Conservation (phyloP, 2,797 vertebrate genomes). For the Mustela erminea region DNA sequence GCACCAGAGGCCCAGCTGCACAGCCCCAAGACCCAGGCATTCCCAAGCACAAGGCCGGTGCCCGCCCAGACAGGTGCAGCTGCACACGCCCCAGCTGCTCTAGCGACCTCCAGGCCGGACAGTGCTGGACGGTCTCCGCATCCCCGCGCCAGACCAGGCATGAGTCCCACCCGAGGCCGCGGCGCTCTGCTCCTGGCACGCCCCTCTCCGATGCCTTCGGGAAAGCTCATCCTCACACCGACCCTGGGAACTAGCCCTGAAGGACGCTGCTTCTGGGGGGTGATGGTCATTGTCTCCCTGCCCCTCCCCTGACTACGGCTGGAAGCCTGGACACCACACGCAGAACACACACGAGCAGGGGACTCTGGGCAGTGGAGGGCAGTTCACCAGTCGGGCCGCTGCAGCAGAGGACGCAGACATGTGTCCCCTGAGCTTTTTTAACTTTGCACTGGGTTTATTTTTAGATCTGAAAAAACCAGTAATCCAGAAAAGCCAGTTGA, state of each 20-base stretch:
- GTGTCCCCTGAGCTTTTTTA: background rate
- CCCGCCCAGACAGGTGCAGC: background rate
- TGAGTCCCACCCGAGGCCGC: fast-evolving
- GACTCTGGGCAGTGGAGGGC: fast-evolving
- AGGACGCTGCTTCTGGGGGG: background rate
- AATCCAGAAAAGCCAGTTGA: background rate
- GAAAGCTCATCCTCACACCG: background rate
- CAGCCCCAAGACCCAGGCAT: no score
- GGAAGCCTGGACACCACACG: no score
- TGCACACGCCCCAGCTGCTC: background rate
- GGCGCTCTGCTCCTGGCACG: background rate
- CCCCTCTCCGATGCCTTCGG: background rate
- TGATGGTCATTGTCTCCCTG: fast-evolving
- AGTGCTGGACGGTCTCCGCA: no score
- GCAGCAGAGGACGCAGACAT: fast-evolving
- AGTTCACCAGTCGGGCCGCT: background rate
- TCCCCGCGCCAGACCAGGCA: background rate
- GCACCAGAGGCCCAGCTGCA: no score
- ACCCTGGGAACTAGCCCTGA: background rate
- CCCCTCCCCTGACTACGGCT: no score
- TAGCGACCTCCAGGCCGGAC: fast-evolving
- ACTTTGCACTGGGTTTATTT: background rate
- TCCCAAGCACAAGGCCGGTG: fast-evolving
- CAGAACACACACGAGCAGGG: fast-evolving
- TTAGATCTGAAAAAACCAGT: background rate